phyloP scores from a whole-genome alignment of 2,888 invertebrate species.

The Mycalesis mineus region DNA sequence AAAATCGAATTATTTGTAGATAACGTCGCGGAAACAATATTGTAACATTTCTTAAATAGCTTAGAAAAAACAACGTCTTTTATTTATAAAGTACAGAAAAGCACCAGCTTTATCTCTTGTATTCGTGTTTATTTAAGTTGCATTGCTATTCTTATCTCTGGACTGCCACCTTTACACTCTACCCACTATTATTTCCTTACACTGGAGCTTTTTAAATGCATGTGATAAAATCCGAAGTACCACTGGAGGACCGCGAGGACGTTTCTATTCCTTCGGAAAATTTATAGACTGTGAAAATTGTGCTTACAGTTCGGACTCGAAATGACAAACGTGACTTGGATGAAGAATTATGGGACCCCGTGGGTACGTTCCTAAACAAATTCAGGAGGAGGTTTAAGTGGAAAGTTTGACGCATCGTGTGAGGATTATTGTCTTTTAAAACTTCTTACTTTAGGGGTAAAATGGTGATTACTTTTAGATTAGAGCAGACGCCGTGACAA shows the following conservation, averaged over 20 bases:
- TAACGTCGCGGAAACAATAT: too few relatives aligned
- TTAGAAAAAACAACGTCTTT: too few relatives aligned
- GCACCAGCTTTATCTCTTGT: too few relatives aligned
- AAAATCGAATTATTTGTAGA: too few relatives aligned
- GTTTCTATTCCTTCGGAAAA: constrained; percentile 43
- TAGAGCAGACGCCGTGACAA: too few relatives aligned
- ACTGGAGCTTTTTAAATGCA: background rate
- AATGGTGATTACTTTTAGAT: background rate
- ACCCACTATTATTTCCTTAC: background rate
- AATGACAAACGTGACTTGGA: constrained; percentile 66
- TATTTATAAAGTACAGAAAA: too few relatives aligned
- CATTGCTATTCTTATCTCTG: too few relatives aligned
- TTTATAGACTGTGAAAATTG: constrained; percentile 71
- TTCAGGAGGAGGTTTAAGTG: constrained; percentile 20
- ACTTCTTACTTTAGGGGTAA: background rate
- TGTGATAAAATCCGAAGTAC: background rate
- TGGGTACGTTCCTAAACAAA: constrained; percentile 23
- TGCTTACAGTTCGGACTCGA: constrained; percentile 52
- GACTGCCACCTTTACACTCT: too few relatives aligned
- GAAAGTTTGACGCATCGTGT: constrained; percentile 18
- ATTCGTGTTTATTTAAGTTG: too few relatives aligned
- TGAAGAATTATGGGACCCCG: constrained; percentile 28
- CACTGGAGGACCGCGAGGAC: background rate
- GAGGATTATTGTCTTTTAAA: constrained; percentile 5
- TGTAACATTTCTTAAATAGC: too few relatives aligned